Base-by-base conservation (phyloP, 2,888 invertebrate genomes). In the Parnassius smintheus region DNA sequence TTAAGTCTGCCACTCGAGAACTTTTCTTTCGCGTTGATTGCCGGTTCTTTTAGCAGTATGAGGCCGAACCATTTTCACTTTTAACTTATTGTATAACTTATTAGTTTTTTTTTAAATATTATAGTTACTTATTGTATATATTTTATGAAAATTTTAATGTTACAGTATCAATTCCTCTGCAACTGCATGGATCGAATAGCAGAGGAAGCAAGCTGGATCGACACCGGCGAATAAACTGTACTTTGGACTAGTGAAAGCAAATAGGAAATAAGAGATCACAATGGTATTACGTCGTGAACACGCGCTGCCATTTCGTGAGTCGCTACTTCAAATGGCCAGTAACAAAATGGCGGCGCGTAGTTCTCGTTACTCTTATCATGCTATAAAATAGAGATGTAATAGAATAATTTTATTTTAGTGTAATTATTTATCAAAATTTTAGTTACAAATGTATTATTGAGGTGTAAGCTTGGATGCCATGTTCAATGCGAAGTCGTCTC, bases 181-280 rank as follows among this genome's bases (percentile, higher is more conserved):
- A 98, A 98, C 86, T 98, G 99, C 86, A 98, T 99, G 92, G 98
- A 98, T 85, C 94, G 97, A 92, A 96, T 98, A 93, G 95, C 96
- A 82, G 98, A 98, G 83, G 98, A 99, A 85, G 94, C 95, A 72
- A 96, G 95, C 85, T 96, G 96, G 96, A 93, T 94, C 64, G 96
- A 96, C 82, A 94, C 95, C 55, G 96, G 96, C 57, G 96, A 96
- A 86, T 96, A 96, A 93, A 88, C 44, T 9, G 42, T 8, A 42
- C 54, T 18, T 45, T 9, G 2, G 50, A 8, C 13, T 10, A 58
- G 56, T 18, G 35, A 46, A 56, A 41, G 12, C 54, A 41, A 56
- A 55, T 70, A 69, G 69, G 45, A 56, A 35, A 60, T 72, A 72
- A 71, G 69, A 62, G 25, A 65, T n/a, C 8, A 25, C 63, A 67